Percentiles rank a stretch among this genome's conserved stretches.
Conservation (phyloP, 2,888 invertebrate species). For the Agrenia bidenticulata region DNA sequence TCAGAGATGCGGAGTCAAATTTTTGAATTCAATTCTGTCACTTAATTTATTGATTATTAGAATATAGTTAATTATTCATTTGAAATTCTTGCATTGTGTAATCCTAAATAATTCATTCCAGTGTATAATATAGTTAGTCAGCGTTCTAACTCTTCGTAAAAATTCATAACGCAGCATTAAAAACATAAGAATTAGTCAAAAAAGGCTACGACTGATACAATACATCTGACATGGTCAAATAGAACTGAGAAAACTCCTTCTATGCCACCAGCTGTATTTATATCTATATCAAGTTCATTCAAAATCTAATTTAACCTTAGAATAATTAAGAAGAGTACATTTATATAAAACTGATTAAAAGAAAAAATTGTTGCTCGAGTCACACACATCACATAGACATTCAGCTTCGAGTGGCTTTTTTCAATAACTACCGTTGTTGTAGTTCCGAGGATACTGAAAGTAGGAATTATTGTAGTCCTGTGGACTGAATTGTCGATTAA, state of each 20-base stretch:
- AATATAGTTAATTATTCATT: slow-evolving; percentile 5
- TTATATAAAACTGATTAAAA: no score
- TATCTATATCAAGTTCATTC: slow-evolving; percentile 1
- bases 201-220: no score
- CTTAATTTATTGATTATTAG: no score
- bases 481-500: not conserved
- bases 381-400: no score
- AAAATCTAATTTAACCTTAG: not conserved
- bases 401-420: no score
- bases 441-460: no score
- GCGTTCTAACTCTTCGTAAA: not conserved
- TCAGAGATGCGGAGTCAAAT: slow-evolving; percentile 32
- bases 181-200: not conserved
- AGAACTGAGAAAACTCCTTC: not conserved
- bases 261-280: not conserved
- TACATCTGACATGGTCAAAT: no score
- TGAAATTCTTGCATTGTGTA: not conserved
- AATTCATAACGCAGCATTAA: not conserved
- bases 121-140: no score
- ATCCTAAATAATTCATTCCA: slow-evolving; percentile 3
- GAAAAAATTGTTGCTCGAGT: no score
- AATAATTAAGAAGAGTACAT: no score
- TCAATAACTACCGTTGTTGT: no score
- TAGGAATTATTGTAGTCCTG: no score
- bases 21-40: slow-evolving; percentile 2